A percentile compares a stretch with the other conserved stretches of the same genome.
phyloP scores from a whole-genome alignment of 2,797 vertebrate species.

The Neopelma chrysocephalum region DNA sequence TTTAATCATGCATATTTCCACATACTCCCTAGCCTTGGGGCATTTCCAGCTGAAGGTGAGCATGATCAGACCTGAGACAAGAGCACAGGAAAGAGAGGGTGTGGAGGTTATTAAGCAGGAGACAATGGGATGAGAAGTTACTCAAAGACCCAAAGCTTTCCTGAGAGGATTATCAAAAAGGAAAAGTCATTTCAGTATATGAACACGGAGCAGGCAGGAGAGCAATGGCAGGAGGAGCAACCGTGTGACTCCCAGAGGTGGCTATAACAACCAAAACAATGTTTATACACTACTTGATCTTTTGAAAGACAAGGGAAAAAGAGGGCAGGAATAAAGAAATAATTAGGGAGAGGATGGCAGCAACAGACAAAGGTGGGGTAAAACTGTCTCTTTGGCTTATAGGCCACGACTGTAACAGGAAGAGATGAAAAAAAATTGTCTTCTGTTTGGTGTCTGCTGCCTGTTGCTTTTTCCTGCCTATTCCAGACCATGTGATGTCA shows the following conservation, averaged over 20 bases:
- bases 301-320: not conserved
- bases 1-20: not conserved
- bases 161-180: not conserved
- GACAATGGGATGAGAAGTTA: not conserved
- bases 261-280: not conserved
- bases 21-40: not conserved
- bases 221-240: not conserved
- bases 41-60: not conserved
- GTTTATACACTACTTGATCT: not conserved
- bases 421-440: not conserved
- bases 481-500: too few relatives aligned
- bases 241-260: not conserved
- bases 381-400: not conserved
- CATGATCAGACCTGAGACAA: not conserved
- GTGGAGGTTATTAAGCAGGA: not conserved
- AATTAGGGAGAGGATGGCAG: not conserved
- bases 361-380: not conserved
- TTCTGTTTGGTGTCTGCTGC: not conserved
- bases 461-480: not conserved
- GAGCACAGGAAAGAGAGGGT: not conserved
- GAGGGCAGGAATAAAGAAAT: not conserved
- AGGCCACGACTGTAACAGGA: not conserved
- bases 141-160: not conserved
- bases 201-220: not conserved
- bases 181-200: not conserved